Evolutionary conservation across 1,140 invertebrate genomes (phyloP), one percentile per base, ranked within the genome.

Genomic region (Bicyclus anynana): DNA sequence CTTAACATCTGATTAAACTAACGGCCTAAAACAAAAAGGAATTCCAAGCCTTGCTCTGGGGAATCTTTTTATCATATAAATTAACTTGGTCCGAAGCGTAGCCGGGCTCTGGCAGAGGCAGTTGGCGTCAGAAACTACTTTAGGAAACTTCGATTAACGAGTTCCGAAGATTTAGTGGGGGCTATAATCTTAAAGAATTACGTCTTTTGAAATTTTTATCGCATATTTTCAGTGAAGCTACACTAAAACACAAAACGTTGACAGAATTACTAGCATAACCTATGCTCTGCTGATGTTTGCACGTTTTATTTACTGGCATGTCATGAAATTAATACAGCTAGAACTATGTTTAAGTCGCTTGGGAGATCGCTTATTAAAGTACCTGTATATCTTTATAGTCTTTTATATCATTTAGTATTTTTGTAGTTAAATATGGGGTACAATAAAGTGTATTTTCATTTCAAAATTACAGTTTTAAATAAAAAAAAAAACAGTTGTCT

Each of bases 131-230:
- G 71, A 65, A 67, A 77, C 73, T 77, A 72, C 74, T 75, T 73
- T 63, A 60, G 69, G 70, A 81, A 84, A 84, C 60, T 84, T 84
- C 79, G 74, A 80, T 84, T 82, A 84, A 82, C 77, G 74, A 84
- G 76, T 80, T 80, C 68, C 62, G 63, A 79, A 84, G 77, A 82
- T 82, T 84, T 82, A 84, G 77, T 82, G 67, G 68, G 52, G 52
- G 53, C 60, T 65, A 75, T 82, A 82, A 84, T 80, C 73, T 70
- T 67, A 74, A 69, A 81, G 71, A 74, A 73, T 76, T 72, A 73
- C 71, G 71, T 67, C 69, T 70, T 67, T 69, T 53, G 53, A 62
- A 74, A 67, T 60, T 75, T 27, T 69, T 66, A 65, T 68, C 60
- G 60, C 23, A 49, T 68, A 67, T 65, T 67, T 69, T 62, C 17